Conservation (phyloP, 2,113 vertebrate genomes). For the Percina caprodes region DNA sequence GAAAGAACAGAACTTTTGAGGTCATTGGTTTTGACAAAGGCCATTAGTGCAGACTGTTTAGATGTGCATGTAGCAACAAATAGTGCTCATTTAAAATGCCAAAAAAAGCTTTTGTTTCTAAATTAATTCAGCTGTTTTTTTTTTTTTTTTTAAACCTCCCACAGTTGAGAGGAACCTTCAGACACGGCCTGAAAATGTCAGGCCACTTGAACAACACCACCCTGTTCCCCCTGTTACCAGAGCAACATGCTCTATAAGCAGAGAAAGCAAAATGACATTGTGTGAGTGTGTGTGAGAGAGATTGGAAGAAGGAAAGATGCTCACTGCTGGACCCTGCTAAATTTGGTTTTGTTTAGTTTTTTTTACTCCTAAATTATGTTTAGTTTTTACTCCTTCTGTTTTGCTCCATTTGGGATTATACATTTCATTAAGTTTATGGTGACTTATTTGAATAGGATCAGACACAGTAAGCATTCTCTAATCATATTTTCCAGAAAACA, state of each 20-base stretch:
- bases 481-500: slow-evolving; percentile 41
- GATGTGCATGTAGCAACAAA: neutral
- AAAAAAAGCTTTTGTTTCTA: slow-evolving; percentile 15
- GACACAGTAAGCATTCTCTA: slow-evolving; percentile 11
- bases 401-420: slow-evolving; percentile 28
- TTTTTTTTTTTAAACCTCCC: slow-evolving; percentile 34
- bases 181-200: slow-evolving; percentile 74
- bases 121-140: slow-evolving; percentile 43
- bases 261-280: slow-evolving; percentile 68
- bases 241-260: slow-evolving; percentile 71
- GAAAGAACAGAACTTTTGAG: neutral
- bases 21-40: slow-evolving; percentile 21
- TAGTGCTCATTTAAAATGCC: slow-evolving; percentile 23
- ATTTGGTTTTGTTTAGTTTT: neutral
- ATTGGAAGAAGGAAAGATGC: neutral
- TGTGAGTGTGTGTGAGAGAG: neutral
- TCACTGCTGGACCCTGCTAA: slow-evolving; percentile 12
- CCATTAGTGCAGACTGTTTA: neutral
- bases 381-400: slow-evolving; percentile 27
- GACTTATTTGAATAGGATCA: slow-evolving; percentile 38
- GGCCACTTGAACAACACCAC: slow-evolving; percentile 67
- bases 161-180: slow-evolving; percentile 61
- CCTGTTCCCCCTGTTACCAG: slow-evolving; percentile 71
- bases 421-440: slow-evolving; percentile 27
- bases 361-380: neutral